Evolutionary conservation across 2,113 vertebrate species (phyloP), one percentile per base, ranked within the genome.

Genomic region (Sterrhoptilus dennistouni): DNA sequence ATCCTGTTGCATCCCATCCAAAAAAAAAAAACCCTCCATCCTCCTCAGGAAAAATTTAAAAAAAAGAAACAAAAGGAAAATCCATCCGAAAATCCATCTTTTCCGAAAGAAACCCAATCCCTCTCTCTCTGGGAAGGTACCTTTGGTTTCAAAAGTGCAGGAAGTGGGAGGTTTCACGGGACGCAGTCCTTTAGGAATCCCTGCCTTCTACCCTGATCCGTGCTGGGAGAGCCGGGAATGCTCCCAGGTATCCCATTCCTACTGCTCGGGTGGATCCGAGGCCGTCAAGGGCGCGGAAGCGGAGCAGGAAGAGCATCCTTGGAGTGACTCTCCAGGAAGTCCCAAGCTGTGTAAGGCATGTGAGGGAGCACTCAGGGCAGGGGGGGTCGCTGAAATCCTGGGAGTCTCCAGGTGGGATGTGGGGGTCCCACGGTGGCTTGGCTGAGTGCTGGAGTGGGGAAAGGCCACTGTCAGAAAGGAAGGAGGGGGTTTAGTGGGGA

Each of bases 271-370:
- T 1, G 6, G 91, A 27, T 60, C 90, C 20, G 35, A 97, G 96
- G 60, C 53, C n/a, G 4, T 64, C 49, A 28, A 72, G 96, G 97
- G 93, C 23, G 87, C 33, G 59, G 70, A 69, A 96, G 94, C 88
- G 11, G 93, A 49, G 89, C 17, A 57, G 42, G 38, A 42, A 50
- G 33, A 47, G 28, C 59, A 50, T 92, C 93, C 83, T 28, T 3
- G 72, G 83, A 60, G 63, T 53, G 91, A 71, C 95, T 87, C 85
- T 94, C 31, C 9, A 84, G 97, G 91, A 84, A 76, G 96, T 83
- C 72, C 8, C 87, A 95, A 96, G 96, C 97, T 97, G 97, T 96
- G 27, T 98, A 98, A 98, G 98, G 98, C 98, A 98, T 96, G 96
- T 82, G 94, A 79, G 94, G 97, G 95, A 96, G 96, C 90, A 21